Base-by-base conservation (phyloP, 2,113 vertebrate genomes). In the Cathartes aura region DNA sequence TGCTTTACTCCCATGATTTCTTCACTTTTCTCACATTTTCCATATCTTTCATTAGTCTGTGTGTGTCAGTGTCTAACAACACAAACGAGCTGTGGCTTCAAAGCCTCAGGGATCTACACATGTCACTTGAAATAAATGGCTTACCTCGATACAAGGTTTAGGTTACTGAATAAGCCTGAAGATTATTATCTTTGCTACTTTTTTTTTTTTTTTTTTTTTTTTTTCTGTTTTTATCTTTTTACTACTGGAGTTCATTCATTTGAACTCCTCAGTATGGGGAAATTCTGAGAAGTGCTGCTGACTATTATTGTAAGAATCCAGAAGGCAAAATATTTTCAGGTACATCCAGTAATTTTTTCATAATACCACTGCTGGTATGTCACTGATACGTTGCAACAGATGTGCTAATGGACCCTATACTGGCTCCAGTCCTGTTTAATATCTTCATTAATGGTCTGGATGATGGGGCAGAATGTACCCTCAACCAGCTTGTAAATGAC, bases 41-140 rank as follows among this genome's bases (percentile, higher is more conserved):
- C 8, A 15, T 58, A 19, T 62, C 63, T 89, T 84, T 89, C 32
- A 73, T 83, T 70, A 2, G 2, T 62, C 72, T 89, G 5, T 76
- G 36, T 40, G 26, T 83, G 59, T 81, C 86, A 68, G 16, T 81
- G 50, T 74, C 91, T 87, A 92, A 62, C 23, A 88, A 34, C 59
- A 95, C 55, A 89, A 89, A 89, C 84, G 53, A 96, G 38, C 79
- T 83, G 40, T 84, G 76, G 6, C 75, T 68, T 89, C 53, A 95
- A 66, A 96, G 34, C 62, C 80, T 94, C n/a, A 70, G 20, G 50
- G 71, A 73, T 81, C 50, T 80, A 63, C 9, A 82, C 14, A 26
- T 0, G 2, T 81, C 63, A n/a, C 27, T 78, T 90, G 72, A 81
- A 95, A 94, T 58, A 89, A 97, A 92, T 60, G 19, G 24, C 34